Evolutionary conservation across 1,140 invertebrate species (phyloP).

Genomic region (Ostrea denselamellosa): DNA sequence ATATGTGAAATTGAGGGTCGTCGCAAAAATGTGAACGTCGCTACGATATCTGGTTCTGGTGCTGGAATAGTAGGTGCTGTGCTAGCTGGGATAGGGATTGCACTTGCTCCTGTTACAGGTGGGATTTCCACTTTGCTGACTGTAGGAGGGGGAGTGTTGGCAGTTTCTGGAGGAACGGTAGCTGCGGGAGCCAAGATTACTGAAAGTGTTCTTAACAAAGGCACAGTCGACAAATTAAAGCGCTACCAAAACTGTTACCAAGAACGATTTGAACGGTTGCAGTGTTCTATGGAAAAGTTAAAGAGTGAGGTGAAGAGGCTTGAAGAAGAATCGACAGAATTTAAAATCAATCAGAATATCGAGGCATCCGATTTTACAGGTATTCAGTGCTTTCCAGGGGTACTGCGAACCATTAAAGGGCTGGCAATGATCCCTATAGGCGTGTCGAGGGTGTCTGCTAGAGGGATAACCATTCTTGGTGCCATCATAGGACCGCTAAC

Average conservation of each 20-base stretch:
- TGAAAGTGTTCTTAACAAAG: conserved; percentile 31
- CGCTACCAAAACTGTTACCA: background rate
- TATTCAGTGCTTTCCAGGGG: background rate
- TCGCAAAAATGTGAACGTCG: conserved; percentile 45
- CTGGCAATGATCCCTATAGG: conserved; percentile 42
- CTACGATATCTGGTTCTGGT: conserved; percentile 35
- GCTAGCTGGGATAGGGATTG: background rate
- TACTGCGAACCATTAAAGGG: conserved; percentile 15
- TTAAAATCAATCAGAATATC: background rate
- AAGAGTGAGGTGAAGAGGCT: background rate
- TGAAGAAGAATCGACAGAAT: background rate
- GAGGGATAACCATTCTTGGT: conserved; percentile 31
- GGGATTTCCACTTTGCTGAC: conserved; percentile 39
- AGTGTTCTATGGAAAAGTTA: background rate
- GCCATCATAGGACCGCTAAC: conserved; percentile 43
- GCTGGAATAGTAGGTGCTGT: conserved; percentile 41
- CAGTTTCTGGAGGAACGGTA: conserved; percentile 35
- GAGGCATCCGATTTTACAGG: conserved; percentile 1
- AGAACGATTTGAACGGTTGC: background rate
- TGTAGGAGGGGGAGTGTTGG: conserved; percentile 41
- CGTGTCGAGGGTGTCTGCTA: conserved; percentile 29
- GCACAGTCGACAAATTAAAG: conserved; percentile 26
- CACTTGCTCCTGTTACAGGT: conserved; percentile 8
- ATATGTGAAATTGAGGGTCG: conserved; percentile 42
- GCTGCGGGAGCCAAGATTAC: conserved; percentile 45